These are phyloP conservation scores for Ceriagrion tenellum DNA, from an alignment of 2,888 invertebrate genomes.

Conservation along the genomic window DNA sequence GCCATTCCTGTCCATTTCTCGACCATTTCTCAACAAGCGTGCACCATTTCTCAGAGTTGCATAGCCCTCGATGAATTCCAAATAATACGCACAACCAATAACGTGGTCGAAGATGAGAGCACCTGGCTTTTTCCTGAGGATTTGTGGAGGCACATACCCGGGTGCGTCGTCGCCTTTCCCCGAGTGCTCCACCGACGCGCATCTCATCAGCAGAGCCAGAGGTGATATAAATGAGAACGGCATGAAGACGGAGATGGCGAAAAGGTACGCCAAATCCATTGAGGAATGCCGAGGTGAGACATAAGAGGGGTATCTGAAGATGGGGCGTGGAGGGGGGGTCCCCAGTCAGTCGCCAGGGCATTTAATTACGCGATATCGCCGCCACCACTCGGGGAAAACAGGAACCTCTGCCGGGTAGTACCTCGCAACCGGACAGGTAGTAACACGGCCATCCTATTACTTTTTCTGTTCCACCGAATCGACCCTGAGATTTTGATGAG, in stretches of 20 bases:
- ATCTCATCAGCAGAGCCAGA: neutral
- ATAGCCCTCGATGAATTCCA: no score
- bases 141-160: neutral
- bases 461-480: slow-evolving; percentile 1
- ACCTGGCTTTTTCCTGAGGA: neutral
- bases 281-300: neutral
- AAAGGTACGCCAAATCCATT: neutral
- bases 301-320: neutral
- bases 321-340: neutral
- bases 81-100: neutral
- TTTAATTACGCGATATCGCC: neutral
- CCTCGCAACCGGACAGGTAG: slow-evolving; percentile 13
- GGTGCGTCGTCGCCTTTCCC: neutral
- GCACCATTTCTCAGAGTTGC: no score
- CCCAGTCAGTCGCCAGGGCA: neutral
- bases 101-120: neutral
- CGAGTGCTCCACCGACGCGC: neutral
- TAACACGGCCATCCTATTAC: slow-evolving; percentile 17
- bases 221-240: neutral
- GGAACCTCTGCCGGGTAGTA: neutral
- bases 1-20: no score
- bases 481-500: slow-evolving; percentile 2
- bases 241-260: neutral
- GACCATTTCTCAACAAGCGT: no score
- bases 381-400: neutral